These are phyloP conservation scores for Limnothrissa miodon DNA, from an alignment of 2,113 vertebrate species.

Conservation along the genomic window DNA sequence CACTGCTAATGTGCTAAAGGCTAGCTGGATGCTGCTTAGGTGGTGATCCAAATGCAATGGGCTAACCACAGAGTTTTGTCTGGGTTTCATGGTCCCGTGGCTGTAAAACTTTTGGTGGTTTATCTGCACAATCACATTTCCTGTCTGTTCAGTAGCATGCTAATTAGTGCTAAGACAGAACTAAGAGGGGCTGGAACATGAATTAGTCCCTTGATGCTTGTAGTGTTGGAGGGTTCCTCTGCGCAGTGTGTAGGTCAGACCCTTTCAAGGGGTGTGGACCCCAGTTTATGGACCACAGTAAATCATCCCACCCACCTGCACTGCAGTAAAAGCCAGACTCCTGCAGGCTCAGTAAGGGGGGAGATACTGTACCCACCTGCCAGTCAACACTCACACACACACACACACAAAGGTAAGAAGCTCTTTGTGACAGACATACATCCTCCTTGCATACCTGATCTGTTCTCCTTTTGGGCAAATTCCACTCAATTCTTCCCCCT, in stretches of 20 bases:
- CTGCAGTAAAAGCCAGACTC: conserved; percentile 17
- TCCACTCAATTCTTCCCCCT: conserved; percentile 58
- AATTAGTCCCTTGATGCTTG: neutral
- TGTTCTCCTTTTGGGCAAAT: conserved; percentile 82
- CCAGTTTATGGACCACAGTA: conserved; percentile 62
- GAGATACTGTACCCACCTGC: neutral
- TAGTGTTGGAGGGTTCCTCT: neutral
- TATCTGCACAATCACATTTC: neutral
- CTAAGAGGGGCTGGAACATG: neutral
- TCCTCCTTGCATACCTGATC: conserved; percentile 59
- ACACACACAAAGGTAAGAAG: neutral
- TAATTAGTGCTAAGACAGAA: neutral
- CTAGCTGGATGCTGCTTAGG: neutral
- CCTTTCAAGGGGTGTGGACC: conserved; percentile 51
- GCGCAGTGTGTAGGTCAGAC: neutral
- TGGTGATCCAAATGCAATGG: neutral
- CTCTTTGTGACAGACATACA: conserved; percentile 52
- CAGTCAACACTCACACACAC: neutral
- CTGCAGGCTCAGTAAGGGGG: conserved; percentile 15
- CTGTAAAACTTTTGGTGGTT: neutral
- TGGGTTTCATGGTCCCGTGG: neutral
- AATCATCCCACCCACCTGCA: conserved; percentile 61
- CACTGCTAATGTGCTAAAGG: neutral
- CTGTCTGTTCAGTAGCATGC: neutral
- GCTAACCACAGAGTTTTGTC: neutral